phyloP scores from a whole-genome alignment of 1,140 invertebrate genomes.

The Doryteuthis pealeii region DNA sequence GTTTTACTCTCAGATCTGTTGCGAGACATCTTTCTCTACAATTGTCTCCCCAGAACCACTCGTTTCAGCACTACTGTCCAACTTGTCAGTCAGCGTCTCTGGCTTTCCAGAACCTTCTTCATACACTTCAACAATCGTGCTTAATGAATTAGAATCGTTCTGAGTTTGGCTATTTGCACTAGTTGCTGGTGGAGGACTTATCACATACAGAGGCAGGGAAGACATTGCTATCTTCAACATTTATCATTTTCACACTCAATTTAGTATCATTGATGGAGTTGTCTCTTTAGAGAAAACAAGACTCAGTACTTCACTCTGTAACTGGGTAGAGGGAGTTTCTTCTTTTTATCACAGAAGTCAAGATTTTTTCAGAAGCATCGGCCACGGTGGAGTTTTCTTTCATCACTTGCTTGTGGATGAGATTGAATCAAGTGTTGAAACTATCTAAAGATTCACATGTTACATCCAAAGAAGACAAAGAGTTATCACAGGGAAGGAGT shows the following conservation, averaged over 20 bases:
- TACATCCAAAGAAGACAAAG: neutral
- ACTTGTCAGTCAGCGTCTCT: constrained; percentile 30
- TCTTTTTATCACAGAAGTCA: neutral
- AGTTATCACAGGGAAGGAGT: neutral
- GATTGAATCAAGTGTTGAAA: neutral
- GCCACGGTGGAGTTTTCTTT: neutral
- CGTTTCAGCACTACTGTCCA: constrained; percentile 52
- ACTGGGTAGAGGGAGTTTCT: neutral
- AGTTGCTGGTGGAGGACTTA: neutral
- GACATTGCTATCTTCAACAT: no score
- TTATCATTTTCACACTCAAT: no score
- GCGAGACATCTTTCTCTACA: constrained; percentile 25
- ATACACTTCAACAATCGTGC: neutral
- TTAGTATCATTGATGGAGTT: no score
- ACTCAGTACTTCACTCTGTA: no score
- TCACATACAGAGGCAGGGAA: neutral
- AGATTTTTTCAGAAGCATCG: neutral
- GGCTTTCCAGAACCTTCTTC: constrained; percentile 13
- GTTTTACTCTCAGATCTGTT: constrained; percentile 4
- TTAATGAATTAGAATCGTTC: neutral
- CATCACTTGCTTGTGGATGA: neutral
- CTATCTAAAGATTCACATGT: constrained; percentile 8
- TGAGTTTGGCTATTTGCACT: neutral
- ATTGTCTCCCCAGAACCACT: constrained; percentile 43
- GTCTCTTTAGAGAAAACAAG: no score